Evolutionary conservation across 2,797 vertebrate species (phyloP), one percentile per base, ranked within the genome.

Genomic region (Aratinga solstitialis): DNA sequence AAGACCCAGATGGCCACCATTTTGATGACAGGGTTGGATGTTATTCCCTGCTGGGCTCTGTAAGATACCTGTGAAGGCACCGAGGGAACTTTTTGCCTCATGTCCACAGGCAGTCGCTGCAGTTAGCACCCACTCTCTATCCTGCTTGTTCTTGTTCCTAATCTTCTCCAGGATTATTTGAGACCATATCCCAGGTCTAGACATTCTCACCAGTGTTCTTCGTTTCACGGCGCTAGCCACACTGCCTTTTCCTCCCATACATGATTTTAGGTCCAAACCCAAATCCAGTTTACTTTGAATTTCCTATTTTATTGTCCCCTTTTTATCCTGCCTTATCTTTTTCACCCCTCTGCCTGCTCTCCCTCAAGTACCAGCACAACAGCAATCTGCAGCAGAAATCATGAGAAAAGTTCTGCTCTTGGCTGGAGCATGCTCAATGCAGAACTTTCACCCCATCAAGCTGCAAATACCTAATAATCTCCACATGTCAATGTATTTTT

Each of bases 1-100:
- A 98, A 94, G 51, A 98, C 95, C 99, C 99, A 99, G 68, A 98
- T 98, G 2, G 96, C 97, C 67, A 97, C 96, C 98, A 99, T 99
- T 97, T 98, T 98, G 67, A 96, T 36, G 29, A 98, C 94, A 61
- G 98, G 98, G 76, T 95, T 98, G 68, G 90, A 80, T 8, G 85
- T 96, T 91, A 97, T 96, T 81, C 97, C 97, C 91, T 98, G 98
- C 51, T 96, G 98, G 86, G 98, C 97, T 93, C 98, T 98, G 81
- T 99, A 99, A 51, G 98, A 98, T 24, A 99, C 97, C 99, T 99
- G 94, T 2, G 27, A 90, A 2, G 2, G 36, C 32, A n/a, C 21
- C 1, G 2, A 62, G 30, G 63, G 5, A 9, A 51, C 11, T 53
- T 73, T 67, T 51, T 76, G 26, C 34, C 6, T 1, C 17, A 18